These are phyloP conservation scores for Neoniphon sammara DNA, from an alignment of 2,797 vertebrate genomes.

Conservation along the genomic window DNA sequence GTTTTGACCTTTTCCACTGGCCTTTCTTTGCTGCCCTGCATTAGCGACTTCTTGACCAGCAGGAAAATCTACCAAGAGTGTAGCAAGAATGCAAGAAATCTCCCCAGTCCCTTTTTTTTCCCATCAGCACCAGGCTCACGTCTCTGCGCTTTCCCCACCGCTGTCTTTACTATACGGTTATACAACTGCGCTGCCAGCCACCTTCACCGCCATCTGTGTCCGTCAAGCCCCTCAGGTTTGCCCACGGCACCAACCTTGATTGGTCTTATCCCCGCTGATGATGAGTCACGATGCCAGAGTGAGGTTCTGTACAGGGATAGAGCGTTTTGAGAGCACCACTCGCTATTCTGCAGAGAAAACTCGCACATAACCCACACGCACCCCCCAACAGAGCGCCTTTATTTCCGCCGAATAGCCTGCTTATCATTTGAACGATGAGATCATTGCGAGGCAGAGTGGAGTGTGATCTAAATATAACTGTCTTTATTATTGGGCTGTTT, in stretches of 20 bases:
- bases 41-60: conserved; percentile 34
- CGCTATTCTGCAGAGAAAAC: conserved; percentile 55
- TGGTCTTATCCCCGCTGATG: conserved; percentile 52
- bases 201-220: conserved; percentile 57
- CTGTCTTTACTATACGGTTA: conserved; percentile 20
- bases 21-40: conserved; percentile 4
- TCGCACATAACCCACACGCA: conserved; percentile 1
- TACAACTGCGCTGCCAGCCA: conserved; percentile 22
- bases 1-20: conserved; percentile 50
- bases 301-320: conserved; percentile 35
- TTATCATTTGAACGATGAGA: conserved; percentile 44
- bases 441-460: conserved; percentile 32
- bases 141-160: conserved; percentile 31
- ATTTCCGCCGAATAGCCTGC: not conserved
- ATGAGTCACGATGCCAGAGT: conserved; percentile 59
- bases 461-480: conserved; percentile 40
- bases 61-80: conserved; percentile 15
- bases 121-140: conserved; percentile 26
- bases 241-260: conserved; percentile 48
- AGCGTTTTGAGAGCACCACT: conserved; percentile 39
- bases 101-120: conserved; percentile 12
- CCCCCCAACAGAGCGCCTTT: conserved; percentile 19
- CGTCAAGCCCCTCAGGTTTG: conserved; percentile 51
- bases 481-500: conserved; percentile 27
- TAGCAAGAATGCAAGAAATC: conserved; percentile 6